These are phyloP conservation scores for rabbit (Oryctolagus cuniculus) DNA, from an alignment of 2,113 vertebrate species.

Conservation along the genomic window mOryCun1.1 NC_091436.1:149313001-149313500, in stretches of 20 bases:
- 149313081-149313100: neutral
- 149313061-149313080: neutral
- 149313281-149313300: neutral
- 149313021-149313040: neutral
- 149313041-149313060: neutral
- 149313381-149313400: conserved; percentile 56
- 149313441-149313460: conserved; percentile 39
- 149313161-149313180: neutral
- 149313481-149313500: conserved; percentile 76
- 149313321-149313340: neutral
- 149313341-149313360: conserved; percentile 51
- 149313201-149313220: neutral
- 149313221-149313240: conserved; percentile 17
- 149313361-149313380: conserved; percentile 54
- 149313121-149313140: neutral
- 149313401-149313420: conserved; percentile 22
- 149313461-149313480: conserved; percentile 75
- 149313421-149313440: conserved; percentile 57
- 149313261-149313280: neutral
- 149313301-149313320: neutral
- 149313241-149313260: neutral
- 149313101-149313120: neutral
- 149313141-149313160: neutral
- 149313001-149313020: neutral
- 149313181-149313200: neutral